Evolutionary conservation across 2,888 invertebrate genomes (phyloP).

Genomic region (Eilema griseolum): DNA sequence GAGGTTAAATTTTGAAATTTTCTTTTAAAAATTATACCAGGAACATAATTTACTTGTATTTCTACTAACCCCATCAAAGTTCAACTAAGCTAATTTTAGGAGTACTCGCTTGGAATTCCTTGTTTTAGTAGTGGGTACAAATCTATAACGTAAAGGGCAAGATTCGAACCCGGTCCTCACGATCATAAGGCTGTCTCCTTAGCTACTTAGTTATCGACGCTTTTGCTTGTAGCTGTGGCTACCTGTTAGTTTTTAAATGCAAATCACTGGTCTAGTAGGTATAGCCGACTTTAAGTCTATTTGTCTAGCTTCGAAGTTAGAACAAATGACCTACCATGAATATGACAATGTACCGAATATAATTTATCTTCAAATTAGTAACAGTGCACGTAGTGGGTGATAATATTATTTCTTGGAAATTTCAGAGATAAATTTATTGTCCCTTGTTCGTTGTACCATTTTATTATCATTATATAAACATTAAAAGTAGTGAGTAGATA

Average conservation of each 20-base stretch:
- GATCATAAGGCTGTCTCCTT: too few relatives aligned
- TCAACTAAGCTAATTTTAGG: too few relatives aligned
- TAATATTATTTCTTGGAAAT: conserved; percentile 29
- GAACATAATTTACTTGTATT: too few relatives aligned
- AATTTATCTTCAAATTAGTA: conserved; percentile 24
- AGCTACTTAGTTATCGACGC: too few relatives aligned
- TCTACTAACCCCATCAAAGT: too few relatives aligned
- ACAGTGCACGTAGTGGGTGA: conserved; percentile 15
- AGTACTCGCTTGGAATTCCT: too few relatives aligned
- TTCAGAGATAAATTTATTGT: conserved; percentile 26
- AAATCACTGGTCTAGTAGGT: background rate
- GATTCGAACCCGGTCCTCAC: too few relatives aligned
- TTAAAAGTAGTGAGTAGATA: background rate
- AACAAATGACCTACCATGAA: background rate
- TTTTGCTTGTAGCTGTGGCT: too few relatives aligned
- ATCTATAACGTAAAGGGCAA: too few relatives aligned
- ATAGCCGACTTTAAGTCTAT: background rate
- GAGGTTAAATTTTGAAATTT: too few relatives aligned
- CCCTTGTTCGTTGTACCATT: background rate
- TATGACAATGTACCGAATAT: conserved; percentile 12
- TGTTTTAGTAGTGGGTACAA: too few relatives aligned
- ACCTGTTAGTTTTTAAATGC: background rate
- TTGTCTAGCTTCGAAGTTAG: background rate
- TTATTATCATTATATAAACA: conserved; percentile 7
- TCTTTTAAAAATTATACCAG: too few relatives aligned